Evolutionary conservation across 2,888 invertebrate genomes (phyloP).

Genomic region (Catocala fraxini): DNA sequence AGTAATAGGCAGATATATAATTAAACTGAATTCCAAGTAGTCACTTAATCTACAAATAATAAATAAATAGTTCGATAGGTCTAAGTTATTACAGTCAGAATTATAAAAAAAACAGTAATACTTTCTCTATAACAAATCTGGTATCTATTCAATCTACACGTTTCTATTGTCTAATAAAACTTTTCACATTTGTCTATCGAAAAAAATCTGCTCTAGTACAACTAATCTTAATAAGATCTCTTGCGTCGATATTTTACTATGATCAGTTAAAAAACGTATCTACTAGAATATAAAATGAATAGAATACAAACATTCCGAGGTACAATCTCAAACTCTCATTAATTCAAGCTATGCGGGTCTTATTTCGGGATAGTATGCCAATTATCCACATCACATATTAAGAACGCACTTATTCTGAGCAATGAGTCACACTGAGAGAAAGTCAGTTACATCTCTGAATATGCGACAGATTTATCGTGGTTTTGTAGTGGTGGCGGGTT

Average conservation of each 20-base stretch:
- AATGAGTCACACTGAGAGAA: slow-evolving; percentile 84
- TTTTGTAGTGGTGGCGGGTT: slow-evolving; percentile 65
- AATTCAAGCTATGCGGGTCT: slow-evolving; percentile 61
- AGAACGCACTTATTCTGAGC: slow-evolving; percentile 83
- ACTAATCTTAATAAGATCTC: slow-evolving; percentile 1
- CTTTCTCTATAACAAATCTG: no score
- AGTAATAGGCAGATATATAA: no score
- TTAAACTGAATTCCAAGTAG: no score
- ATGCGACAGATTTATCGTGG: slow-evolving; percentile 87
- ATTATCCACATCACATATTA: slow-evolving; percentile 85
- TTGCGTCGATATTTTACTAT: not conserved
- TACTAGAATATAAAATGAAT: not conserved
- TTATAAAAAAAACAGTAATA: no score
- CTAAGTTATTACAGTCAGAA: no score
- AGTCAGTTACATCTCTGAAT: slow-evolving; percentile 87
- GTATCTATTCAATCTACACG: no score
- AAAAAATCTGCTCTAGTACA: not conserved
- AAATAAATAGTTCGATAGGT: no score
- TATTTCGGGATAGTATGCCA: slow-evolving; percentile 82
- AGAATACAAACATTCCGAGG: slow-evolving; percentile 2
- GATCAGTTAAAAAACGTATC: not conserved
- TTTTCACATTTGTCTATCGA: not conserved
- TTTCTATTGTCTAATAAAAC: no score
- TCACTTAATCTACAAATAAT: no score
- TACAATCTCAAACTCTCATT: slow-evolving; percentile 25